Conservation (phyloP, 2,888 invertebrate species). For the Bellardia pandia region DNA sequence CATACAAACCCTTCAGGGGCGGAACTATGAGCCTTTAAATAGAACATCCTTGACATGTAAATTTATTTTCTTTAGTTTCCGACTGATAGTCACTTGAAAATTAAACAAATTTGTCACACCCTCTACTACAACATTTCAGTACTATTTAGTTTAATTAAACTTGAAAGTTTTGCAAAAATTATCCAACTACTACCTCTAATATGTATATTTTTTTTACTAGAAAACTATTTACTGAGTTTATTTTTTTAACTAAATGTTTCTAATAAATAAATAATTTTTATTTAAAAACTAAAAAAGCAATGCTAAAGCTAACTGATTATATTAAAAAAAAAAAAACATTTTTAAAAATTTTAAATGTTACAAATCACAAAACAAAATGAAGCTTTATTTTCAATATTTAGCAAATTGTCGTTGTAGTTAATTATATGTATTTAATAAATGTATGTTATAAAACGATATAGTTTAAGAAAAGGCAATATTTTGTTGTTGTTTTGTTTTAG, state of each 20-base stretch:
- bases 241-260: conserved; percentile 1
- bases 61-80: no score
- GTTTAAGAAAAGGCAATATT: not conserved
- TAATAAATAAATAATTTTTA: not conserved
- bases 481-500: not conserved
- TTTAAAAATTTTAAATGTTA: not conserved
- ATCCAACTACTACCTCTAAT: not conserved
- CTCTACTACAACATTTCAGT: no score
- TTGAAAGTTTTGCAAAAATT: not conserved
- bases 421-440: not conserved
- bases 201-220: not conserved
- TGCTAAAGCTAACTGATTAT: conserved; percentile 42
- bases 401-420: conserved; percentile 2
- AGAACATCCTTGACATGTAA: no score
- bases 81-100: no score
- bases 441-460: not conserved
- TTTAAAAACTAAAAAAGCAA: conserved; percentile 12
- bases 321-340: not conserved
- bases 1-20: no score
- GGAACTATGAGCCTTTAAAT: no score
- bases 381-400: conserved; percentile 25
- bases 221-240: not conserved
- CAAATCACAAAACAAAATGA: conserved; percentile 8
- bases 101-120: no score
- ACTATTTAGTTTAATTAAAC: not conserved